These are phyloP conservation scores for Periparus ater DNA, from an alignment of 2,797 vertebrate genomes.

Conservation along the genomic window DNA sequence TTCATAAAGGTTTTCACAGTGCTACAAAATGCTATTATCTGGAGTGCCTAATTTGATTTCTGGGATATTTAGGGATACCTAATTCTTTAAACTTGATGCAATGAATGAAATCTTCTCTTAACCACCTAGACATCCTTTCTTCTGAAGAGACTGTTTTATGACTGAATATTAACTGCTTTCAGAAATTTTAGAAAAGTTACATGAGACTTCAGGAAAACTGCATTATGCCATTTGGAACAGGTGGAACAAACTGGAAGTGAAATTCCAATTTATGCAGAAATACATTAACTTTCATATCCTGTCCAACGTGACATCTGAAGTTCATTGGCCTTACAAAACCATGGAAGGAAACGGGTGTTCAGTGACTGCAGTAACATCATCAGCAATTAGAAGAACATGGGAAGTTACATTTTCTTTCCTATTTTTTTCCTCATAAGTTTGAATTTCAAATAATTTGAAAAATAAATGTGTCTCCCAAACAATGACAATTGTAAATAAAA, in stretches of 20 bases:
- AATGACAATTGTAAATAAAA: background rate
- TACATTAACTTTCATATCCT: background rate
- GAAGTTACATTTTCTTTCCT: background rate
- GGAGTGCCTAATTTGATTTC: background rate
- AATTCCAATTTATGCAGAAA: background rate
- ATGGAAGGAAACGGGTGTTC: fast-evolving
- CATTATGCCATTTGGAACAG: background rate
- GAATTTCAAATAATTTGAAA: background rate
- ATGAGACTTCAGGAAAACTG: background rate
- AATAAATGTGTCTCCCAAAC: background rate
- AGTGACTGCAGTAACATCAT: no score
- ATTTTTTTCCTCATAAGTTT: background rate
- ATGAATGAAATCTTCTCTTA: background rate
- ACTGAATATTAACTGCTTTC: background rate
- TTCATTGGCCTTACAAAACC: background rate
- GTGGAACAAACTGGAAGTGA: background rate
- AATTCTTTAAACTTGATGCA: background rate
- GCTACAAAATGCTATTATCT: background rate
- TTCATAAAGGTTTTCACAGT: background rate
- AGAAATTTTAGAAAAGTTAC: background rate
- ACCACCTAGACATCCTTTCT: background rate
- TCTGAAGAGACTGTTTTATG: background rate
- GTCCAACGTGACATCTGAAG: background rate
- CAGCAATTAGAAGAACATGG: background rate
- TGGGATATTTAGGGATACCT: background rate